phyloP scores from a whole-genome alignment of 2,113 vertebrate genomes.

The Phaetusa simplex region DNA sequence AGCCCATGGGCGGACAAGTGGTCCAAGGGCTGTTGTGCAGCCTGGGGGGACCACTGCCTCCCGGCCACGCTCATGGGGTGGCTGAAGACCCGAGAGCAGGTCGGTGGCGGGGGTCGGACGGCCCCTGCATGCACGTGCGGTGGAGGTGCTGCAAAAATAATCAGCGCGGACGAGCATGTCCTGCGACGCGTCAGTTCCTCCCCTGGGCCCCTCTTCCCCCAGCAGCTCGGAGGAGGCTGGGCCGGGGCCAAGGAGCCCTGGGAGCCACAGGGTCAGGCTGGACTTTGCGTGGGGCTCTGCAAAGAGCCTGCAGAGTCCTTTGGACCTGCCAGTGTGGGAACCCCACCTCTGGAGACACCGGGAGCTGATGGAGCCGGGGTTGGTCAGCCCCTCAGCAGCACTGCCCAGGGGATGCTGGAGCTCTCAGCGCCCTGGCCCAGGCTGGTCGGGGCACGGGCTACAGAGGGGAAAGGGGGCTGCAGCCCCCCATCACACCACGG shows the following conservation, averaged over 20 bases:
- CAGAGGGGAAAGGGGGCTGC: background rate
- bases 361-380: background rate
- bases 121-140: background rate
- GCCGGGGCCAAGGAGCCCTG: background rate
- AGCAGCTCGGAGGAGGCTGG: background rate
- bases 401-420: rapidly evolving
- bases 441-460: background rate
- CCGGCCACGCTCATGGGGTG: rapidly evolving
- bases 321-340: background rate
- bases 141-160: background rate
- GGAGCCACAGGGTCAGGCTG: background rate
- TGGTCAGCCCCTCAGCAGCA: rapidly evolving
- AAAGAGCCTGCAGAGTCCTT: background rate
- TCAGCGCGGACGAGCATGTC: rapidly evolving
- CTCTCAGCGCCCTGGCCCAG: background rate
- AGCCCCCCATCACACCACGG: rapidly evolving
- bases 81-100: background rate
- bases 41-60: background rate
- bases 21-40: background rate
- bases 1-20: rapidly evolving
- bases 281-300: background rate
- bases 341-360: rapidly evolving
- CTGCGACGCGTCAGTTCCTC: background rate
- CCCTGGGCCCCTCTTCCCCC: background rate
- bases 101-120: rapidly evolving